Percentiles rank a stretch among this genome's conserved stretches.
Evolutionary conservation across 1,140 invertebrate genomes (phyloP).

Genomic region (Trichoplusia ni): DNA sequence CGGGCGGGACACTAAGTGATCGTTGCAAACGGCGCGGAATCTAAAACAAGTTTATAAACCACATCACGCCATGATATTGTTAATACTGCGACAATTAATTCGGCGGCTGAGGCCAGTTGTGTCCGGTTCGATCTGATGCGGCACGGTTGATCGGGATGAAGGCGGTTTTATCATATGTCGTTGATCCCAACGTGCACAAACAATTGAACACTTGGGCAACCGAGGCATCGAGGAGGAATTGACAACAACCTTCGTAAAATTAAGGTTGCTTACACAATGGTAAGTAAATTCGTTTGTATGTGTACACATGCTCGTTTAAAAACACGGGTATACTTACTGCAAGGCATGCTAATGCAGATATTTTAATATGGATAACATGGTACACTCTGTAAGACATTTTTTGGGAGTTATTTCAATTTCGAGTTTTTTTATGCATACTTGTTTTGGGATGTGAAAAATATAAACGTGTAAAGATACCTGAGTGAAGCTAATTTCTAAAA

Average conservation of each 20-base stretch:
- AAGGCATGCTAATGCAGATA: too few relatives aligned
- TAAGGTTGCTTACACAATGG: conserved; percentile 18
- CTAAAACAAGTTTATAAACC: conserved; percentile 49
- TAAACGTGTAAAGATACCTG: too few relatives aligned
- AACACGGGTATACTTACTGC: too few relatives aligned
- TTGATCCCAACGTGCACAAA: conserved; percentile 42
- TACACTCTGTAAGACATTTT: too few relatives aligned
- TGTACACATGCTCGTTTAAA: too few relatives aligned
- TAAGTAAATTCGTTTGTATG: too few relatives aligned
- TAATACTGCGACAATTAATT: conserved; percentile 58
- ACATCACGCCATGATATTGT: conserved; percentile 45
- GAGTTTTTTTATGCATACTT: too few relatives aligned
- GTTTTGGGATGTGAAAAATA: too few relatives aligned
- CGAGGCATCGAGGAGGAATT: background rate
- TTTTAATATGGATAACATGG: too few relatives aligned
- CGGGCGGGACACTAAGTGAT: conserved; percentile 29
- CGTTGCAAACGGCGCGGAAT: conserved; percentile 29
- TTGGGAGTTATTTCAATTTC: too few relatives aligned
- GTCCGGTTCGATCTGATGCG: conserved; percentile 46
- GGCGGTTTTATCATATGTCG: conserved; percentile 46
- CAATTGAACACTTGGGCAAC: background rate
- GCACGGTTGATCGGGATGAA: conserved; percentile 49
- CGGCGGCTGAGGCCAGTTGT: conserved; percentile 45
- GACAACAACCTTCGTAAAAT: conserved; percentile 10
- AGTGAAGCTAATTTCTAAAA: too few relatives aligned